Percentiles rank a stretch among this genome's conserved stretches.
Conservation (phyloP, 2,113 vertebrate species). For the Malurus alboscapulatus region DNA sequence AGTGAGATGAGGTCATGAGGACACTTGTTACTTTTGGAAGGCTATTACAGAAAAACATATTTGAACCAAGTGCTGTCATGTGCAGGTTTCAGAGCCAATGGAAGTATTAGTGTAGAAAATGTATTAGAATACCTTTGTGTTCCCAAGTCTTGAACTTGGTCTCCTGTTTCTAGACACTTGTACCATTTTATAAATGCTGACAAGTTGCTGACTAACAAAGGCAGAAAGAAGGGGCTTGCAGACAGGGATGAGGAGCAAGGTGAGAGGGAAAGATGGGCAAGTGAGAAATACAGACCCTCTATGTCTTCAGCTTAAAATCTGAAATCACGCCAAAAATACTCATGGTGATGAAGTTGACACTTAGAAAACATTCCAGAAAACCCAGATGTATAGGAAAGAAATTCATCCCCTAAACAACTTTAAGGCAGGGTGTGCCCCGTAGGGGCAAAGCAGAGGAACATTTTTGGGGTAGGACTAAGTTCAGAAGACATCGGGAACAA, state of each 20-base stretch:
- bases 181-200: neutral
- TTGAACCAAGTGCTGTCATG: neutral
- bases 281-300: neutral
- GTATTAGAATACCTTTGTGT: neutral
- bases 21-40: neutral
- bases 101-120: neutral
- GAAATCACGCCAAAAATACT: neutral
- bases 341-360: neutral
- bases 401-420: neutral
- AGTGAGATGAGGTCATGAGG: neutral
- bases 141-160: neutral
- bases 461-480: neutral
- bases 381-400: neutral
- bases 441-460: fast-evolving
- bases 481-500: neutral
- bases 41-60: neutral
- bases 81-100: neutral
- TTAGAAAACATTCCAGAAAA: neutral
- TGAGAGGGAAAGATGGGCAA: neutral
- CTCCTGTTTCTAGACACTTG: neutral
- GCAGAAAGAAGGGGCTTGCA: neutral
- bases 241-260: neutral
- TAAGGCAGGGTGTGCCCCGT: neutral
- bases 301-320: neutral
- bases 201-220: neutral